Evolutionary conservation across 2,797 vertebrate genomes (phyloP).

Genomic region (Selene dorsalis): DNA sequence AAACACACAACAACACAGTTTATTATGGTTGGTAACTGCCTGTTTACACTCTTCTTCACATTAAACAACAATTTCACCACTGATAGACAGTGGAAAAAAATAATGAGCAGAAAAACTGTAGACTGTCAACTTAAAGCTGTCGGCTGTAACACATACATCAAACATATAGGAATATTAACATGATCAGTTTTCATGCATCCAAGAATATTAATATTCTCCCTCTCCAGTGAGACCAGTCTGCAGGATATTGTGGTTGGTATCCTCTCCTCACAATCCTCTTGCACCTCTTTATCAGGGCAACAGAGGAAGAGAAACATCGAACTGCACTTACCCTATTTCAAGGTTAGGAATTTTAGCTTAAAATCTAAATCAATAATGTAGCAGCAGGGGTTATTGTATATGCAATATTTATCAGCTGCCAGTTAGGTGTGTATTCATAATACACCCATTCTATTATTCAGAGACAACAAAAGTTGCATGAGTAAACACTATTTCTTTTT

Average conservation of each 20-base stretch:
- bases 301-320: slow-evolving; percentile 51
- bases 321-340: slow-evolving; percentile 63
- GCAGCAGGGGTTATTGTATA: slow-evolving; percentile 34
- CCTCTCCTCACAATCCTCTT: slow-evolving; percentile 31
- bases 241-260: slow-evolving; percentile 31
- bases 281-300: slow-evolving; percentile 37
- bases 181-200: slow-evolving; percentile 14
- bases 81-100: slow-evolving; percentile 9
- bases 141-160: slow-evolving; percentile 16
- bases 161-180: slow-evolving; percentile 8
- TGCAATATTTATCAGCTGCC: slow-evolving; percentile 66
- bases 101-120: slow-evolving; percentile 29
- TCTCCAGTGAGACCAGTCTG: slow-evolving; percentile 16
- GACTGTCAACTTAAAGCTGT: slow-evolving; percentile 21
- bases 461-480: slow-evolving; percentile 51
- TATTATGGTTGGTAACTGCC: background rate
- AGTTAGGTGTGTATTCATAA: slow-evolving; percentile 61
- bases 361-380: slow-evolving; percentile 67
- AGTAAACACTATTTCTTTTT: slow-evolving; percentile 24
- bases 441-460: slow-evolving; percentile 51
- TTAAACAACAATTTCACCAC: slow-evolving; percentile 4
- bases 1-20: slow-evolving; percentile 62
- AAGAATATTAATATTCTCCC: background rate
- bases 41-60: slow-evolving; percentile 13
- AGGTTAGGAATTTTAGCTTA: slow-evolving; percentile 49